Evolutionary conservation across 2,888 invertebrate genomes (phyloP), one percentile per base, ranked within the genome.

Genomic region (Drosophila falleni): DNA sequence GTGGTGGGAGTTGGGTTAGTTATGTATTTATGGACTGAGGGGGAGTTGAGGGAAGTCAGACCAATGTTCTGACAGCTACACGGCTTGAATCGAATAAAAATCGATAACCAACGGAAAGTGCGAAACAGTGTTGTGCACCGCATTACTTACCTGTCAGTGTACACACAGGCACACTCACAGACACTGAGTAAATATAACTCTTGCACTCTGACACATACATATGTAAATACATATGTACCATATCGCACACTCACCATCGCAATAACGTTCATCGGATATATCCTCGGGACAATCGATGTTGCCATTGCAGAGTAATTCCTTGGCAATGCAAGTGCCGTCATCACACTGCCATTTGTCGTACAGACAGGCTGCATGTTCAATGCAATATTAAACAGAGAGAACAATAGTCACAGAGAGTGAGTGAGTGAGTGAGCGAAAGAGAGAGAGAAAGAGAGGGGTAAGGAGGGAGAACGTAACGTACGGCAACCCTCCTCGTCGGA

Each of bases 261-360:
- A 97, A 91, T 95, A 94, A 81, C 94, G 93, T 92, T 97, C 97
- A 92, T 97, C 97, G 64, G 95, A 95, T 81, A 94, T 94, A 93
- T 96, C 96, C 42, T 94, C 93, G 0, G 94, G 94, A 92, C 97
- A 97, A 93, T 97, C 96, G 85, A 94, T 93, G 70, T 94, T 93
- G 73, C 95, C 95, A 89, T 96, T 94, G 91, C 96, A 96, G 66
- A 94, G 93, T 84, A 94, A 93, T 78, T 92, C 93, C 79, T 93
- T 93, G 72, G 93, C 92, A 89, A 96, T 94, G 92, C 96, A 96
- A 87, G 93, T 94, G 68, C 96, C 95, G 89, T 94, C 94, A 89
- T 95, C 95, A 92, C 97, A 98, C 87, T 95, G 95, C 94, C 96
- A 96, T 91, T 95, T 94, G 89, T 94, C 94, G 78, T 94, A 92